phyloP scores from a whole-genome alignment of 2,113 vertebrate species.

The Chaetodon trifascialis region DNA sequence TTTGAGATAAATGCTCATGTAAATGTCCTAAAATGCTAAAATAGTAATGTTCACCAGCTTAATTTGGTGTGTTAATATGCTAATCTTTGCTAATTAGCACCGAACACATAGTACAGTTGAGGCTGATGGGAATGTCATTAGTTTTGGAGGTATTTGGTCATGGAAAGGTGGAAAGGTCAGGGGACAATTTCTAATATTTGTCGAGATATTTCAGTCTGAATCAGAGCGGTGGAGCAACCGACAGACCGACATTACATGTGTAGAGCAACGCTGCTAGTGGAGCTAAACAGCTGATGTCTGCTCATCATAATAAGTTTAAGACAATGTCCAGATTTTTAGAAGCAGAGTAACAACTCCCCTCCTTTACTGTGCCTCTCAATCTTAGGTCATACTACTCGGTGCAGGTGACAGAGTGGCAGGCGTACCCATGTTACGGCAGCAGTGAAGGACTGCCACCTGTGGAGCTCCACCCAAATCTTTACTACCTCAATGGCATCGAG shows the following conservation, averaged over 20 bases:
- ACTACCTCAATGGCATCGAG: conserved; percentile 95
- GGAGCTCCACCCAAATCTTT: conserved; percentile 92
- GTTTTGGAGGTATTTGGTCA: no score
- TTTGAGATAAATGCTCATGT: no score
- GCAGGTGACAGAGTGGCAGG: conserved; percentile 93
- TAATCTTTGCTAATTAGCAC: no score
- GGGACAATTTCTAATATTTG: no score
- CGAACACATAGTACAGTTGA: no score
- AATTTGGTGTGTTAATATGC: no score
- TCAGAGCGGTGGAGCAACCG: neutral
- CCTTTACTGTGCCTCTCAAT: neutral
- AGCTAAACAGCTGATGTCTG: neutral
- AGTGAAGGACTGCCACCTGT: conserved; percentile 86
- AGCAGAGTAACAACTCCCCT: neutral
- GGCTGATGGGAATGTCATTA: no score
- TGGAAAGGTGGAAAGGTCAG: no score
- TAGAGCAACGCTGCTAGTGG: no score
- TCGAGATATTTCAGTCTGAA: neutral
- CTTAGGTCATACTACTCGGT: conserved; percentile 94
- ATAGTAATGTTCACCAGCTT: no score
- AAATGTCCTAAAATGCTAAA: no score
- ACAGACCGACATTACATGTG: neutral
- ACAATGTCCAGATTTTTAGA: neutral
- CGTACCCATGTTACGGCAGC: conserved; percentile 89
- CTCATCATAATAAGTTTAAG: no score